Base-by-base conservation (phyloP, 2,888 invertebrate species). In the Yponomeuta malinellus region DNA sequence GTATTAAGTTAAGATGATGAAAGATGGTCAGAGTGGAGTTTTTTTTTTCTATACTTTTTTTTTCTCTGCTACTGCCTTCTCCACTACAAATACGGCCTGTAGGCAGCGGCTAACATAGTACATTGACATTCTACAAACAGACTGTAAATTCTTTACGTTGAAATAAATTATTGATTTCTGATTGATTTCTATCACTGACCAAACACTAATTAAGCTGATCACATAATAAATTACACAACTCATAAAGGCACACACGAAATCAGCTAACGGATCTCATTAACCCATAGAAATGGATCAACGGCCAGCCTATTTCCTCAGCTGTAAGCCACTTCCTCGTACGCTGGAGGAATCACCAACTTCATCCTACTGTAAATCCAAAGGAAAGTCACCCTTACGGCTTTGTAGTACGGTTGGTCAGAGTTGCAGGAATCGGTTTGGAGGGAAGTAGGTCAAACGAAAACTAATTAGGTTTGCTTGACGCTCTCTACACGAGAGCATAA, bases 401-500 rank as follows among this genome's bases (percentile, higher is more conserved):
- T 15, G 12, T 59, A 59, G 12, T 59, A 59, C 12, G 15, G 52
- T 15, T 15, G 15, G 12, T 8, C 15, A 59, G 12, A 59, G 52
- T 15, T 59, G 52, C 52, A 59, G 52, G 52, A 5, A 59, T 59
- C 52, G 15, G 52, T 3, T 12, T 15, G 52, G 43, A 43, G 63
- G 15, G 48, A 70, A 70, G 29, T 70, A 59, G 70, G 70, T 70
- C 70, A 70, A 70, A 70, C 65, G 70, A 65, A 70, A 70, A 48
- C 65, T 65, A 70, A 70, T 70, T 70, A 70, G 65, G 70, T 65
- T 70, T 70, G 70, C 65, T 69, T 69, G 68, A 48, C 48, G 68
- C 68, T 48, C 48, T 68, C 31, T 68, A 52, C 23, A 23, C 31
- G 65, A 65, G 65, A 12, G 8, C 65, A 65, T 23, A 31, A 65